Percentiles rank a stretch among this genome's conserved stretches.
phyloP scores from a whole-genome alignment of 1,140 invertebrate genomes.

The Zaprionus africanus region DNA sequence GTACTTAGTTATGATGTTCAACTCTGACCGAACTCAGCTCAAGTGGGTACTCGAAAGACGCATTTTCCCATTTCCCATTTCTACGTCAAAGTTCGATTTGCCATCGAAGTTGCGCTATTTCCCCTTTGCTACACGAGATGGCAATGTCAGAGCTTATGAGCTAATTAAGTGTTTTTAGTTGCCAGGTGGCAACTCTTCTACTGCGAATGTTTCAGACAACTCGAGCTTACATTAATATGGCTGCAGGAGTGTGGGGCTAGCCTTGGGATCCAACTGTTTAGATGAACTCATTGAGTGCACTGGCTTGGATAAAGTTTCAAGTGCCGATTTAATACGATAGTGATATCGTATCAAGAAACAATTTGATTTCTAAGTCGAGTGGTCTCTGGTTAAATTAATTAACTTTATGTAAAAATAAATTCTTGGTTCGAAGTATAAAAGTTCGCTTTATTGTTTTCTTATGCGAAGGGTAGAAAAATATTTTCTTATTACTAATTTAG shows the following conservation, averaged over 20 bases:
- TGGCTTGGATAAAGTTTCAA: not conserved
- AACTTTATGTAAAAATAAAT: too few species aligned
- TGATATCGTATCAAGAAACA: not conserved
- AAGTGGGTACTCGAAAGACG: not conserved
- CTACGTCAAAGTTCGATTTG: not conserved
- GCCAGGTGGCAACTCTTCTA: slow-evolving; percentile 1
- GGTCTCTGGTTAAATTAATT: too few species aligned
- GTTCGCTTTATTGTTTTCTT: too few species aligned
- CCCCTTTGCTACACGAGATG: not conserved
- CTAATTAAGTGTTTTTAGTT: slow-evolving; percentile 3
- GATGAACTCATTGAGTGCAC: not conserved
- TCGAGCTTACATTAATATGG: not conserved
- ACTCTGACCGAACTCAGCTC: not conserved
- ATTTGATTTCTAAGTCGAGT: too few species aligned
- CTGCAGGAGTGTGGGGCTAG: not conserved
- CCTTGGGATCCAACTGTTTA: not conserved
- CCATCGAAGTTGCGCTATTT: not conserved
- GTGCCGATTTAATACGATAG: not conserved
- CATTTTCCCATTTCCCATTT: slow-evolving; percentile 2
- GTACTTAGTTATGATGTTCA: slow-evolving; percentile 11
- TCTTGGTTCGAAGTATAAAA: too few species aligned
- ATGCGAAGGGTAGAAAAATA: too few species aligned
- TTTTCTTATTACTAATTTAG: too few species aligned
- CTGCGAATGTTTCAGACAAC: not conserved
- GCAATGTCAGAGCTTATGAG: not conserved